Evolutionary conservation across 2,888 invertebrate genomes (phyloP).

Genomic region (Rhabditoides inermis): DNA sequence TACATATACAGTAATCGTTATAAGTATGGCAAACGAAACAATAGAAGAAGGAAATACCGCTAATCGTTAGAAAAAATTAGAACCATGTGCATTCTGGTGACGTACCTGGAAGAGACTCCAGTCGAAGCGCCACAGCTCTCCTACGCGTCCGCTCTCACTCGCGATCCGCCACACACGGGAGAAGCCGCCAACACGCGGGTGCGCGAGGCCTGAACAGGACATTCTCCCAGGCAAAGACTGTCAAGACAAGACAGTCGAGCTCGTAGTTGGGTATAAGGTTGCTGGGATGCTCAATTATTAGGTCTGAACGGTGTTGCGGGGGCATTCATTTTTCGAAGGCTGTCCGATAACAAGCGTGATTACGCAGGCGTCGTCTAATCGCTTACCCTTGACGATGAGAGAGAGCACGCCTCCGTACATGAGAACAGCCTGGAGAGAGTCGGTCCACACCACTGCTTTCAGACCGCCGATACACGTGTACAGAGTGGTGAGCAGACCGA

Average conservation of each 20-base stretch:
- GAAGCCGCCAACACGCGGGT: slow-evolving; percentile 37
- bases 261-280: too few species aligned
- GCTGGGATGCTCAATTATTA: too few species aligned
- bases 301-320: too few species aligned
- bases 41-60: too few species aligned
- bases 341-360: too few species aligned
- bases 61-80: too few species aligned
- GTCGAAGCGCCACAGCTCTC: slow-evolving; percentile 24
- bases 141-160: slow-evolving; percentile 27
- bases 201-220: slow-evolving; percentile 9
- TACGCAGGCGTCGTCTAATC: too few species aligned
- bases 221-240: not conserved
- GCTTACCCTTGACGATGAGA: slow-evolving; percentile 26
- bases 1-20: too few species aligned
- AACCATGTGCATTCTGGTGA: too few species aligned
- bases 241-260: too few species aligned
- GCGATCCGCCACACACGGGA: slow-evolving; percentile 28
- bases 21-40: too few species aligned
- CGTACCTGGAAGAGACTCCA: slow-evolving; percentile 25
- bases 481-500: slow-evolving; percentile 34
- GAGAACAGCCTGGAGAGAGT: slow-evolving; percentile 36
- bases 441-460: slow-evolving; percentile 42
- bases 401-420: slow-evolving; percentile 41
- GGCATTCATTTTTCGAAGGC: too few species aligned
- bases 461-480: slow-evolving; percentile 41